Conservation (phyloP, 1,140 invertebrate genomes). For the Sinella curviseta region DNA sequence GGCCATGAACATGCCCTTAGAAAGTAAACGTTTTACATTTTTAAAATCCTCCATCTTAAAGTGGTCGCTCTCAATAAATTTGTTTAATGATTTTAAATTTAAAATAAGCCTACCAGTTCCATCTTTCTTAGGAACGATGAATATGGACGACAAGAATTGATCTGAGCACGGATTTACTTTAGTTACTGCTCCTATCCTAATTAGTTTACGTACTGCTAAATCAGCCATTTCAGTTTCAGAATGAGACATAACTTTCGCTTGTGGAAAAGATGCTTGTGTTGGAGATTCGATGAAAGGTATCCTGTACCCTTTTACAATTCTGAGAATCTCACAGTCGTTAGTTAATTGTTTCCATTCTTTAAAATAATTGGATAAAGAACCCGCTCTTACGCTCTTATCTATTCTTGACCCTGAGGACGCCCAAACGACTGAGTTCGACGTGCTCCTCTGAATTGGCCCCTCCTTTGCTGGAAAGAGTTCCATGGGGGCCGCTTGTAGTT, state of each 20-base stretch:
- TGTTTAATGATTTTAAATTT: not conserved
- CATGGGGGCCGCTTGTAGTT: not conserved
- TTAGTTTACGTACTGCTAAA: not conserved
- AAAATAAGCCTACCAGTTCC: slow-evolving; percentile 22
- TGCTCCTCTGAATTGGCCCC: too few species aligned
- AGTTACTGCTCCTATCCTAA: not conserved
- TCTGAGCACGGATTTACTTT: not conserved
- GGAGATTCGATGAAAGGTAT: slow-evolving; percentile 1
- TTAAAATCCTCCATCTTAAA: slow-evolving; percentile 29
- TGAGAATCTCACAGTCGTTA: not conserved
- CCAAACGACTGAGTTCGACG: too few species aligned
- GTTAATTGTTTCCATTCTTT: not conserved
- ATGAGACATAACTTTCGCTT: not conserved
- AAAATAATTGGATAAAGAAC: not conserved
- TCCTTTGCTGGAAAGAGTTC: too few species aligned
- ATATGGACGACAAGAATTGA: slow-evolving; percentile 10
- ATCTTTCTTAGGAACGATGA: slow-evolving; percentile 28
- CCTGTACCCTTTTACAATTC: not conserved
- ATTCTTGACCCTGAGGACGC: too few species aligned
- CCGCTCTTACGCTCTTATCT: too few species aligned
- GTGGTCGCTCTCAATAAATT: slow-evolving; percentile 3
- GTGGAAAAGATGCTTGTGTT: not conserved
- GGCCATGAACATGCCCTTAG: not conserved
- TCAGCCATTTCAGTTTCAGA: not conserved
- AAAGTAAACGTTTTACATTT: not conserved